Base-by-base conservation (phyloP, 2,113 vertebrate genomes). In the Hoplias malabaricus region DNA sequence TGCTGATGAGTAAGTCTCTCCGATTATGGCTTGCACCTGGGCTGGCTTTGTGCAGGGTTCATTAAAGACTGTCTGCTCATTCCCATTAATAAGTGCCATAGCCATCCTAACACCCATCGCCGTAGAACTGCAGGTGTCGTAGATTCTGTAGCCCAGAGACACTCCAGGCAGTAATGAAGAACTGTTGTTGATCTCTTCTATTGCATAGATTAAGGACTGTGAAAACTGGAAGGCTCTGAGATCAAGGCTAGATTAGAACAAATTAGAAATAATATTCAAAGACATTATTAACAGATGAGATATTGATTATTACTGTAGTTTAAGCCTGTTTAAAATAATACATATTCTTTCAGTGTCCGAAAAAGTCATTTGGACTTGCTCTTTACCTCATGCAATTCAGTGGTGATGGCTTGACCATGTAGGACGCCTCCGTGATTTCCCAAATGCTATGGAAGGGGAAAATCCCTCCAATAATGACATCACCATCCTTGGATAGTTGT, bases 161-260 rank as follows among this genome's bases (percentile, higher is more conserved):
- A 91, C 65, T 61, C 87, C 73, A 12, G 89, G 77, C 12, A 94
- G 85, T 25, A 94, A 81, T 5, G 84, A 40, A 3, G 83, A 69
- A 19, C 85, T 83, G 62, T 43, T 84, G 69, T 94, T 94, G 75
- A 94, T 93, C 85, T 94, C 88, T 59, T 92, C 89, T 69, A 93
- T 82, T 19, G 92, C 90, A 86, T 92, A 93, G 53, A 93, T 93
- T 87, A 92, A 84, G 1, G 88, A 68, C 65, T 91, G 87, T 82
- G 91, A 90, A 87, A 92, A 93, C 84, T 91, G 83, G 50, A 94
- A 92, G 84, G 91, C 90, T 84, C 90, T 88, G 34, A 91, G 89
- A 84, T 90, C 90, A 59, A 93, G 88, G 74, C 92, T 68, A 14
- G 42, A 27, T 67, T 2, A 63, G 13, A 57, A n/a, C 11, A 77